Evolutionary conservation across 1,140 invertebrate genomes (phyloP).

Genomic region (Pentalonia nigronervosa): DNA sequence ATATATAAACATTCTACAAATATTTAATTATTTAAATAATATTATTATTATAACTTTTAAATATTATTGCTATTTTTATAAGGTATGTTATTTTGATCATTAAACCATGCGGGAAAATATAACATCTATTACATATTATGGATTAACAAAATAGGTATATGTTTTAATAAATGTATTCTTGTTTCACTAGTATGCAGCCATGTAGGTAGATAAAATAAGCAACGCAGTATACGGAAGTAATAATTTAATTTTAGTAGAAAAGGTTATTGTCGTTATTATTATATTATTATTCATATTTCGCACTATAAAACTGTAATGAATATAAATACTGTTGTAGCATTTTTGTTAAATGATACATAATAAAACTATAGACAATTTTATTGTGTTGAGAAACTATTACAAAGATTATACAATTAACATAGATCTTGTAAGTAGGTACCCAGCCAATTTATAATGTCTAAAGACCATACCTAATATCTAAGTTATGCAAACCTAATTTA

Average conservation of each 20-base stretch:
- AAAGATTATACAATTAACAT: background rate
- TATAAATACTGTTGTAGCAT: background rate
- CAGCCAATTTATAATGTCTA: background rate
- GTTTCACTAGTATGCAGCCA: background rate
- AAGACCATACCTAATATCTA: background rate
- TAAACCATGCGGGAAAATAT: background rate
- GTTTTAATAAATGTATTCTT: background rate
- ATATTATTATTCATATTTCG: background rate
- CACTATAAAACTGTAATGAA: background rate
- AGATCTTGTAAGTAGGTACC: background rate
- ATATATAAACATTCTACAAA: too few species aligned
- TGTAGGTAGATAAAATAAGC: background rate
- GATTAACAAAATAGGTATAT: background rate
- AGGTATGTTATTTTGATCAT: background rate
- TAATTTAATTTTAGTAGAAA: conserved; percentile 17
- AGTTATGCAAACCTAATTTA: background rate
- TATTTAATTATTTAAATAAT: too few species aligned
- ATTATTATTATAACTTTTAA: too few species aligned
- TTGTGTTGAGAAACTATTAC: background rate
- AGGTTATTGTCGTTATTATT: background rate
- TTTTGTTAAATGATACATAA: background rate
- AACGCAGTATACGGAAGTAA: background rate
- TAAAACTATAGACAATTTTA: conserved; percentile 26
- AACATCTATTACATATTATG: background rate
- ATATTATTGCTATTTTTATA: too few species aligned